phyloP scores from a whole-genome alignment of 2,113 vertebrate species.

The Oreochromis spilurus region DNA sequence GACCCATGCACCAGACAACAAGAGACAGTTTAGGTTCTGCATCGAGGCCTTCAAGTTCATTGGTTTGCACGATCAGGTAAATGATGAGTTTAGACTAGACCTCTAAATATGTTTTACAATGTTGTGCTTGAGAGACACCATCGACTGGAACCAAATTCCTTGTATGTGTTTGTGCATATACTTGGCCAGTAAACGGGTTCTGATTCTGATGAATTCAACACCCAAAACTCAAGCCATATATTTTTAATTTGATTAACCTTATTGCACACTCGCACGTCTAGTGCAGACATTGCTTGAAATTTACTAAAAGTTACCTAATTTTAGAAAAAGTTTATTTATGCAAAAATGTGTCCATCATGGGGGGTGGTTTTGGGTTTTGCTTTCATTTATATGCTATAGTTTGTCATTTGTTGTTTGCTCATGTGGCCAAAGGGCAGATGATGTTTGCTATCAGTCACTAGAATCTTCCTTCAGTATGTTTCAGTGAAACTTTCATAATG shows the following conservation, averaged over 20 bases:
- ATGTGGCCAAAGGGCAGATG: fast-evolving
- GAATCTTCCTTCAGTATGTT: neutral
- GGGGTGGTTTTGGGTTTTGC: neutral
- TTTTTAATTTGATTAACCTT: neutral
- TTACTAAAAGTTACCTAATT: neutral
- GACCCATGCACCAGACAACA: neutral
- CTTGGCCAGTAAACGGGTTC: neutral
- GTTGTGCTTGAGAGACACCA: fast-evolving
- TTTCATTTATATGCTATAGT: neutral
- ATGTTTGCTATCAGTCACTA: neutral
- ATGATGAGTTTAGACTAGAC: neutral
- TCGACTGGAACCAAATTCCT: neutral
- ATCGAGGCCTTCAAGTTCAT: neutral
- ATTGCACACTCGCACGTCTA: neutral
- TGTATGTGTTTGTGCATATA: fast-evolving
- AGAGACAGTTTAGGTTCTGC: neutral
- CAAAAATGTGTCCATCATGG: fast-evolving
- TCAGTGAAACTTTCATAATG: neutral
- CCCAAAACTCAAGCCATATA: neutral
- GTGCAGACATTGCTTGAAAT: neutral
- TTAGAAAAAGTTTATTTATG: neutral
- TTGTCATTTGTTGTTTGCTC: neutral
- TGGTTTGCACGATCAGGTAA: neutral
- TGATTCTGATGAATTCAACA: neutral
- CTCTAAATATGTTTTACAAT: neutral